Conservation (phyloP, 2,888 invertebrate species). For the Eupithecia subumbrata region DNA sequence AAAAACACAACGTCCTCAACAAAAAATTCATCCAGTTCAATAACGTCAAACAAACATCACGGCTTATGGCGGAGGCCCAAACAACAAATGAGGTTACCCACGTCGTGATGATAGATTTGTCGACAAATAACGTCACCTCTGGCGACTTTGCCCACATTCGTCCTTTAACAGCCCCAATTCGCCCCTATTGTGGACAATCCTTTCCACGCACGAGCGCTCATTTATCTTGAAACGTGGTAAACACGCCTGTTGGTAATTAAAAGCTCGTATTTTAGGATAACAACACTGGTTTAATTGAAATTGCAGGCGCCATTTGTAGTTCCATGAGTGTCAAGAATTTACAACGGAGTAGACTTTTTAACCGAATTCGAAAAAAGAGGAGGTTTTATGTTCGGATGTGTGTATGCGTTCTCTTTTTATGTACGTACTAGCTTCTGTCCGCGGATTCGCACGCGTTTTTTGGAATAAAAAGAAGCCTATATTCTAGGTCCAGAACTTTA, state of each 20-base stretch:
- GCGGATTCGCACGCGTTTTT: too few species aligned
- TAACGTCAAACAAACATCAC: conserved; percentile 14
- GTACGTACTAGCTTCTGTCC: too few species aligned
- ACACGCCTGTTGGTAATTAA: conserved; percentile 16
- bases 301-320: not conserved
- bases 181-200: conserved; percentile 23
- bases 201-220: conserved; percentile 16
- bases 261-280: conserved; percentile 6
- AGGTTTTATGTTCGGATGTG: too few species aligned
- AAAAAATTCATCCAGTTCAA: conserved; percentile 4
- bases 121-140: conserved; percentile 22
- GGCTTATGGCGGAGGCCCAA: conserved; percentile 26
- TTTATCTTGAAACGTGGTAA: conserved; percentile 13
- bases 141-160: conserved; percentile 3
- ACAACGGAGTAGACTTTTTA: not conserved
- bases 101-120: conserved; percentile 33
- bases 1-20: not conserved
- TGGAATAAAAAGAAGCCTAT: too few species aligned
- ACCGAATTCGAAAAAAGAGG: too few species aligned
- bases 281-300: not conserved
- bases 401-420: too few species aligned
- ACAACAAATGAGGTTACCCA: conserved; percentile 30
- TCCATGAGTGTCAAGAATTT: not conserved
- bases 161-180: not conserved
- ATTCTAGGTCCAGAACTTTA: too few species aligned